phyloP scores from a whole-genome alignment of 2,113 vertebrate species.

The Psephotus haematonotus region DNA sequence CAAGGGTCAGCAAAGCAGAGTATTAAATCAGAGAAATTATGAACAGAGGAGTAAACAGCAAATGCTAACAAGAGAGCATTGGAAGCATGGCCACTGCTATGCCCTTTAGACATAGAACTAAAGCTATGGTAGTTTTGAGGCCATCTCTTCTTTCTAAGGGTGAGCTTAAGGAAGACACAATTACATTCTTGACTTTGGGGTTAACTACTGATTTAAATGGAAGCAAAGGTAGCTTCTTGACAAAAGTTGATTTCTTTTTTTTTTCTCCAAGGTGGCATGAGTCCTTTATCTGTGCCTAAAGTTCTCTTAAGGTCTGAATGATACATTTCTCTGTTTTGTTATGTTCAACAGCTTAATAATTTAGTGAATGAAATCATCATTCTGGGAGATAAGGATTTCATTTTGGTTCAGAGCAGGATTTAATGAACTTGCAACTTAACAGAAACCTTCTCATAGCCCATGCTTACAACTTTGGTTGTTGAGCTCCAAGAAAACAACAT shows the following conservation, averaged over 20 bases:
- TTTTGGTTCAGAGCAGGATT: neutral
- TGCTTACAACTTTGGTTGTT: neutral
- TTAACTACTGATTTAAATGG: neutral
- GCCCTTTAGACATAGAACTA: neutral
- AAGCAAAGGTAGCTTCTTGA: neutral
- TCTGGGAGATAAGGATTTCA: neutral
- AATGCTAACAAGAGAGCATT: neutral
- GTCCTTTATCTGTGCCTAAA: neutral
- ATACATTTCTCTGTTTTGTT: neutral
- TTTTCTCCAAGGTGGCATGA: neutral
- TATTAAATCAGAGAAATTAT: slow-evolving; percentile 1
- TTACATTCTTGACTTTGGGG: neutral
- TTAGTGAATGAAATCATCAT: neutral
- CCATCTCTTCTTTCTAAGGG: neutral
- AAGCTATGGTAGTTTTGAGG: neutral
- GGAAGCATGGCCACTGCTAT: neutral
- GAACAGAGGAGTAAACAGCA: neutral
- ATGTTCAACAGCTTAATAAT: neutral
- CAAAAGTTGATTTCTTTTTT: neutral
- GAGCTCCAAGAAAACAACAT: neutral
- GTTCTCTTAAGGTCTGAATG: neutral
- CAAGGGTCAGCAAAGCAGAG: neutral
- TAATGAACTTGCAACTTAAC: neutral
- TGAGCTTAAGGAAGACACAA: neutral
- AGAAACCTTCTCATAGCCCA: neutral